Evolutionary conservation across 2,888 invertebrate species (phyloP).

Genomic region (Labia minor): DNA sequence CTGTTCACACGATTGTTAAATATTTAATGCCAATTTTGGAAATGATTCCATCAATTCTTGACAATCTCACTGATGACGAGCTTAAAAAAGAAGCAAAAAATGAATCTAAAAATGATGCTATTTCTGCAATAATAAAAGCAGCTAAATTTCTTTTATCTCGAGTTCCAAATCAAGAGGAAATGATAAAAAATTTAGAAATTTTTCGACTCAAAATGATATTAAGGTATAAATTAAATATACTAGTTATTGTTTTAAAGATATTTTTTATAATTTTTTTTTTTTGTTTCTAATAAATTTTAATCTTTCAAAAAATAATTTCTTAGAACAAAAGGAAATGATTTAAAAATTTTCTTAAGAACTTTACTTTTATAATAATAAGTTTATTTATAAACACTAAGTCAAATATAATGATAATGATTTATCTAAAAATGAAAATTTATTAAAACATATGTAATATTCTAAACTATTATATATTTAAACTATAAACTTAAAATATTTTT

Average conservation of each 20-base stretch:
- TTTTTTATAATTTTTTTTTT: constrained; percentile 93
- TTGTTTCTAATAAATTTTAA: constrained; percentile 23
- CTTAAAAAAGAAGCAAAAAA: constrained; percentile 89
- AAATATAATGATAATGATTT: too few relatives aligned
- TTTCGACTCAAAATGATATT: constrained; percentile 94
- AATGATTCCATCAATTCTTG: constrained; percentile 78
- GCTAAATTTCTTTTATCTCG: constrained; percentile 80
- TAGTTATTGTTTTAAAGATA: constrained; percentile 38
- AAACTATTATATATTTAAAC: too few relatives aligned
- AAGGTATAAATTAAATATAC: too few relatives aligned
- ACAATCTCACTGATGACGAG: constrained; percentile 89
- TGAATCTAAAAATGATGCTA: constrained; percentile 91
- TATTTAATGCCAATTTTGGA: constrained; percentile 87
- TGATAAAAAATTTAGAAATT: constrained; percentile 74
- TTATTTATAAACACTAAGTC: too few relatives aligned
- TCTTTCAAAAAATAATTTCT: not conserved
- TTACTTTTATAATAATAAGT: too few relatives aligned
- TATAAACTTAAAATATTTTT: too few relatives aligned
- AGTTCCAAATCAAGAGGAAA: constrained; percentile 73
- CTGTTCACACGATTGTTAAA: constrained; percentile 78
- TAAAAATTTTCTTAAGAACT: too few relatives aligned
- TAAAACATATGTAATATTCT: too few relatives aligned
- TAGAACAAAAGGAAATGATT: too few relatives aligned
- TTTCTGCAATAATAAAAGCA: constrained; percentile 87
- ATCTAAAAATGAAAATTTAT: too few relatives aligned